Evolutionary conservation across 1,140 invertebrate species (phyloP), one percentile per base, ranked within the genome.

Genomic region (Diprion similis): DNA sequence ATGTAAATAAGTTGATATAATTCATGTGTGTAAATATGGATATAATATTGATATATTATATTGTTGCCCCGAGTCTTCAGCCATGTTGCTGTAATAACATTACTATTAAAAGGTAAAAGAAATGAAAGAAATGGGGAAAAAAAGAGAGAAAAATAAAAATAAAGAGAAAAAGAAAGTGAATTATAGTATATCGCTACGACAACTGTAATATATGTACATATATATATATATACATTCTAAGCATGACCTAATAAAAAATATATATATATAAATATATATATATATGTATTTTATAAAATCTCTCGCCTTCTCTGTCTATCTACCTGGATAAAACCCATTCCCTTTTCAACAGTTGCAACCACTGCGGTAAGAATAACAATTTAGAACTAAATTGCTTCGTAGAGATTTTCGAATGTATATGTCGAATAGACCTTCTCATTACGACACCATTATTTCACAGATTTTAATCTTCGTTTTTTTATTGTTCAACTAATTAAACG

Each of bases 141-240:
- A 15, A 59, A 59, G n/a, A 59, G 51, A 59, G 51, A 6, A 17
- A 59, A 59, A 37, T 37, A 37, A 37, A 37, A 37, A 37, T 37
- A 64, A 15, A 18, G 1, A 64, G 17, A 64, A 15, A 18, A 15
- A 18, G 59, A 64, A 64, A 64, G 59, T 64, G 59, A 64, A 11
- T 68, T 68, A 45, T 19, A n/a, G n/a, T n/a, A 4, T 17, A 45
- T 68, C 37, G 37, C 37, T 45, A 45, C 66, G 66, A 67, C 51
- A 17, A 68, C 66, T 68, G 66, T 68, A 68, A 68, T 19, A 68
- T 68, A 68, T 68, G 66, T 68, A 68, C 11, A 68, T 68, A 68
- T 68, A 37, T 68, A 68, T 68, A 37, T 37, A 37, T 37, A 18
- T 68, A 18, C 37, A 68, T 68, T 68, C 18, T 68, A 68, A 68